phyloP scores from a whole-genome alignment of 2,797 vertebrate species.

The Melanogrammus aeglefinus region DNA sequence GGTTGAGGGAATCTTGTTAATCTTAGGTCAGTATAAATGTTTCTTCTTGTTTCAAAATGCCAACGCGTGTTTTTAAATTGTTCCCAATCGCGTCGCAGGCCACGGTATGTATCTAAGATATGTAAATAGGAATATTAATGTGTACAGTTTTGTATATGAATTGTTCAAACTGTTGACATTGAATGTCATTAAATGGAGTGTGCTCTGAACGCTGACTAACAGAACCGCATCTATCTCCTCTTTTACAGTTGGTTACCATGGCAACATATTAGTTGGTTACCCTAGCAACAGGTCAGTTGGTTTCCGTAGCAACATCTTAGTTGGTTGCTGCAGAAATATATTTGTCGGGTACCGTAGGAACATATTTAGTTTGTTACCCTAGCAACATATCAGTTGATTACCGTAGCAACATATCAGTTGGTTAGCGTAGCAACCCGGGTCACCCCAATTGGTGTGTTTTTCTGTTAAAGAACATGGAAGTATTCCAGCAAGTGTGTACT shows the following conservation, averaged over 20 bases:
- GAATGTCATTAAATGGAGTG: constrained; percentile 53
- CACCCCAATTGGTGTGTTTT: too few relatives aligned
- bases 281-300: background rate
- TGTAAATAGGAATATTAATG: constrained; percentile 36
- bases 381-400: too few relatives aligned
- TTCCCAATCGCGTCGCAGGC: constrained; percentile 10
- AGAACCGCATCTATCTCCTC: background rate
- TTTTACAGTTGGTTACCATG: background rate
- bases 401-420: too few relatives aligned
- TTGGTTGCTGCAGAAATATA: too few relatives aligned
- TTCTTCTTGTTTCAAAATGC: background rate
- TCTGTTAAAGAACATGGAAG: too few relatives aligned
- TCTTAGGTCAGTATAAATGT: background rate
- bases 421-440: too few relatives aligned
- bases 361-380: background rate
- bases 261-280: background rate
- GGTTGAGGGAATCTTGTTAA: background rate
- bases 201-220: background rate
- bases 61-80: background rate
- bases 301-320: too few relatives aligned
- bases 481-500: too few relatives aligned
- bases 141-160: constrained; percentile 36
- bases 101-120: constrained; percentile 30
- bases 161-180: constrained; percentile 34
- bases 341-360: too few relatives aligned